A percentile compares a stretch with the other conserved stretches of the same genome.
phyloP scores from a whole-genome alignment of 2,888 invertebrate genomes.

The Esperia sulphurella region DNA sequence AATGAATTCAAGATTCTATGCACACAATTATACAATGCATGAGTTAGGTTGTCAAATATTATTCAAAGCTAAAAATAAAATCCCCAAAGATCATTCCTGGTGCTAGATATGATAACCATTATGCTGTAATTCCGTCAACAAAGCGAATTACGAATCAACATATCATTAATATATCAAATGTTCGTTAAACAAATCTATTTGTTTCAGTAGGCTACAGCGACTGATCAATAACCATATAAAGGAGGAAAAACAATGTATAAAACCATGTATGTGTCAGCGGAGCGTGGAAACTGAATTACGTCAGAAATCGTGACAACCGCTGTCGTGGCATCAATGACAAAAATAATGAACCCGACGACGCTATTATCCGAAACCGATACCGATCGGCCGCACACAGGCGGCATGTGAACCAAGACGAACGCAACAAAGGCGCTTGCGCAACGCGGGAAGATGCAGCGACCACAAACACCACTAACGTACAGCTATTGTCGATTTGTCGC shows the following conservation, averaged over 20 bases:
- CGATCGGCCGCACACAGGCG: conserved; percentile 29
- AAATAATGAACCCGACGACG: conserved; percentile 45
- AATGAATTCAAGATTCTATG: no score
- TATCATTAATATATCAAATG: no score
- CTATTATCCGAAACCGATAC: conserved; percentile 50
- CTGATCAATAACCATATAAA: conserved; percentile 6
- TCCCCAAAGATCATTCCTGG: no score
- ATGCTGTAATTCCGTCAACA: not conserved
- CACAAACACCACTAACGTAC: conserved; percentile 23
- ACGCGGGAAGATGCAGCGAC: conserved; percentile 56
- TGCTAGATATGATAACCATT: not conserved
- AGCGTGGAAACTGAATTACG: conserved; percentile 54
- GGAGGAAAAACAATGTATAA: conserved; percentile 22
- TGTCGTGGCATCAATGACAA: conserved; percentile 55
- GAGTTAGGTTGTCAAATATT: no score
- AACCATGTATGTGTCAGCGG: conserved; percentile 35
- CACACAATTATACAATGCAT: no score
- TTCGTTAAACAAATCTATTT: no score
- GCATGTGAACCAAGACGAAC: conserved; percentile 35
- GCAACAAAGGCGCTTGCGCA: conserved; percentile 51
- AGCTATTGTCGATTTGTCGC: conserved; percentile 6
- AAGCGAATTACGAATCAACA: conserved; percentile 17
- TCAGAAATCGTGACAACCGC: conserved; percentile 52
- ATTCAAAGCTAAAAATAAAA: no score
- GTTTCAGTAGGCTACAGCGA: not conserved